Base-by-base conservation (phyloP, 2,888 invertebrate species). In the Pseudanteris insignis region DNA sequence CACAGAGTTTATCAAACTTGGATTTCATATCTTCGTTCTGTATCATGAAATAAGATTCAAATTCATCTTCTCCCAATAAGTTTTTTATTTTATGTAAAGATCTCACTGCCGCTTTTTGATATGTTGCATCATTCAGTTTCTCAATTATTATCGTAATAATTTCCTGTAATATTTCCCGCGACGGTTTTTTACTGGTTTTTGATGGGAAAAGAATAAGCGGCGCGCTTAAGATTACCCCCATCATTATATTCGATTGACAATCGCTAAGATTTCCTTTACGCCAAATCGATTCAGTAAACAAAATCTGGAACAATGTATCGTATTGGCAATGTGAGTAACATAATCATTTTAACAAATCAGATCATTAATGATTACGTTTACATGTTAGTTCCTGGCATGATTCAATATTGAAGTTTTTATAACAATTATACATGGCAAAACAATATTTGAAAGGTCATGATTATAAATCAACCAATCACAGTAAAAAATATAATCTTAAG, bases 41-140 rank as follows among this genome's bases (percentile, higher is more conserved):
- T 47, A 81, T 73, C 63, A 72, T 67, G 66, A 81, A 60, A 64
- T 84, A 84, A 29, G 82, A 81, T 69, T 87, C 83, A 71, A 91
- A 91, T 53, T 87, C 86, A 5, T 84, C 81, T 1, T 83, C 81
- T 0, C 91, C 91, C 53, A 90, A 83, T 4, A 86, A 81, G 61
- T 88, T 86, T 38, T 88, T 85, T 32, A 92, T 84, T 77, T 89
- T 89, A 36, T 87, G 81, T 51, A 92, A 78, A 1, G 91, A 88
- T 67, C 89, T 83, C 40, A 90, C 57, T 46, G 89, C 83, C 69
- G 88, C 81, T 83, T 91, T 83, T 83, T 91, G 83, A 57, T 81
- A 81, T 0, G 80, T 74, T 1, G 82, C 79, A 62, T 83, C 82
- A 0, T 81, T 77, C 37, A 84, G 70, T 63, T 81, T 81, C 41